Conservation (phyloP, 2,888 invertebrate genomes). For the Acanthococcus lagerstroemiae region DNA sequence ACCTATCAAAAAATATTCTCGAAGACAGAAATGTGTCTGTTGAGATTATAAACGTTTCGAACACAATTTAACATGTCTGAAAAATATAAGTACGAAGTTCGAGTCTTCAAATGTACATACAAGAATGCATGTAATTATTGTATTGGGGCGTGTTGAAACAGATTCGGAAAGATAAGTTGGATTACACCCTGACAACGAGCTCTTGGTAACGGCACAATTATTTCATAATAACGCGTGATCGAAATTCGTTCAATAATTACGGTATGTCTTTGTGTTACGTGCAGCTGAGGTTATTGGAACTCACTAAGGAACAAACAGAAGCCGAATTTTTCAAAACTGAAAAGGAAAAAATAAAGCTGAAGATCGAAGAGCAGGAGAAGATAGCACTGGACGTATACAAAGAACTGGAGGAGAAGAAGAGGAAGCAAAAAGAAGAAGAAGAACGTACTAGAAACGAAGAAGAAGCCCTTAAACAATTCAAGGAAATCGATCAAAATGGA, state of each 20-base stretch:
- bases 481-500: slow-evolving; percentile 65
- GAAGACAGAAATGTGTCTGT: no score
- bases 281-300: slow-evolving; percentile 14
- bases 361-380: slow-evolving; percentile 62
- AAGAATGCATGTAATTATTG: no score
- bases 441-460: slow-evolving; percentile 49
- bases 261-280: background rate
- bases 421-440: slow-evolving; percentile 49
- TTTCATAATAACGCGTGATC: no score
- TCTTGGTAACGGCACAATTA: background rate
- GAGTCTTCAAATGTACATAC: no score
- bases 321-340: slow-evolving; percentile 71
- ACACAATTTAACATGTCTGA: no score
- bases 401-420: slow-evolving; percentile 42
- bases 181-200: no score
- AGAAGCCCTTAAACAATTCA: slow-evolving; percentile 65
- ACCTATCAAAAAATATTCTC: no score
- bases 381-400: slow-evolving; percentile 63
- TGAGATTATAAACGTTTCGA: no score
- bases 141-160: no score
- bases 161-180: no score
- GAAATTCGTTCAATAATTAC: no score
- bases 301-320: slow-evolving; percentile 54
- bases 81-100: no score
- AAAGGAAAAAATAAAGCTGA: slow-evolving; percentile 59